Evolutionary conservation across 2,113 vertebrate genomes (phyloP), one percentile per base, ranked within the genome.

Genomic region (Thamnophis sirtalis): DNA sequence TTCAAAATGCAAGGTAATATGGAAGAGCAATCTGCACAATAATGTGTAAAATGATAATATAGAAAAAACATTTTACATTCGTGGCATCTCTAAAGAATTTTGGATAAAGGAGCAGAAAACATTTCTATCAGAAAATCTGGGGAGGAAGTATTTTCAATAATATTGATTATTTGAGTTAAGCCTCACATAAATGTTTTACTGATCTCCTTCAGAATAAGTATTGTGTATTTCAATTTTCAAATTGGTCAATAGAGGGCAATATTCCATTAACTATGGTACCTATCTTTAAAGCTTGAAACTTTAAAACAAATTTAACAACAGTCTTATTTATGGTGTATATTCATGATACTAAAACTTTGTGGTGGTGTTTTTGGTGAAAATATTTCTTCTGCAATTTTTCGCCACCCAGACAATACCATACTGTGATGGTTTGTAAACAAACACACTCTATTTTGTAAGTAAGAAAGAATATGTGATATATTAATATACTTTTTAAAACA

Each of bases 241-340:
- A 80, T n/a, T 80, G 54, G 3, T 89, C 95, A 94, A 90, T 5
- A 88, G 94, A 96, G 94, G 93, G 96, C 95, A 96, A 95, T 85
- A 94, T 86, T 93, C 94, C 89, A 91, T 94, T 80, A 92, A 73
- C 38, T 11, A 43, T 43, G 43, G 43, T 43, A 90, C 28, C 0
- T 22, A 43, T 84, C 9, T 84, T 11, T 60, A 38, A 89, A 33
- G 7, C 1, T 58, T 33, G n/a, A 9, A 10, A 68, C 19, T 86
- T 91, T 58, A 60, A 0, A 15, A 28, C 85, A 54, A 53, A 92
- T 91, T 0, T 51, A 5, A 86, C 13, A 22, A 63, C 11, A 28
- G 15, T 13, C 17, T 13, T 49, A 8, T 49, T 43, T 43, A 13
- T 11, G 33, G 9, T 48, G 26, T 15, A 51, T 13, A 50, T 86